Evolutionary conservation across 2,113 vertebrate genomes (phyloP).

Genomic region (Larimichthys crocea): DNA sequence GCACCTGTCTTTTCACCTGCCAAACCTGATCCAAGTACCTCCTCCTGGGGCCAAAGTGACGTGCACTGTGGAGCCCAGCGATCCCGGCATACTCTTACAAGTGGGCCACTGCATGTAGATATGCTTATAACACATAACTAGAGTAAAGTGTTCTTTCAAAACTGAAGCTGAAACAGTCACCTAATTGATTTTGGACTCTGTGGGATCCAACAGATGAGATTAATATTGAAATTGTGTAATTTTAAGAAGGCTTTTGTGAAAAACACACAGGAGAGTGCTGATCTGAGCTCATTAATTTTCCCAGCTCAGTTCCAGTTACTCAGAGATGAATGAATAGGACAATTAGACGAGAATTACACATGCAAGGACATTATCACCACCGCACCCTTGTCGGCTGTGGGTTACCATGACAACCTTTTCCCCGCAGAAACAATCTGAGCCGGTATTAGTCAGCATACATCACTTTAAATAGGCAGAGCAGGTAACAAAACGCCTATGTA

Average conservation of each 20-base stretch:
- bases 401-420: conserved; percentile 29
- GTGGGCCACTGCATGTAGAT: background rate
- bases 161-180: background rate
- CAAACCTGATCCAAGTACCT: conserved; percentile 79
- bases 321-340: conserved; percentile 35
- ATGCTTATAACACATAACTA: background rate
- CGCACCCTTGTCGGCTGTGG: background rate
- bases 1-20: conserved; percentile 73
- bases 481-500: background rate
- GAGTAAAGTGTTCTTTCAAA: background rate
- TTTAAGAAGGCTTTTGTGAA: conserved; percentile 39
- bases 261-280: conserved; percentile 21
- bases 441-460: background rate
- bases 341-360: conserved; percentile 41
- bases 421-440: background rate
- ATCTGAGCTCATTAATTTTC: conserved; percentile 36
- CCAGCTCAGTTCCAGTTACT: conserved; percentile 28
- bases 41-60: conserved; percentile 45
- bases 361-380: conserved; percentile 7
- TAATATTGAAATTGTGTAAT: conserved; percentile 16
- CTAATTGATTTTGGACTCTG: conserved; percentile 38
- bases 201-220: conserved; percentile 18
- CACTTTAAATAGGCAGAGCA: background rate
- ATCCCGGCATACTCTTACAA: conserved; percentile 6
- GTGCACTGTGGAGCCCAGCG: conserved; percentile 18